Conservation (phyloP, 2,113 vertebrate genomes). For the Gambusia affinis region DNA sequence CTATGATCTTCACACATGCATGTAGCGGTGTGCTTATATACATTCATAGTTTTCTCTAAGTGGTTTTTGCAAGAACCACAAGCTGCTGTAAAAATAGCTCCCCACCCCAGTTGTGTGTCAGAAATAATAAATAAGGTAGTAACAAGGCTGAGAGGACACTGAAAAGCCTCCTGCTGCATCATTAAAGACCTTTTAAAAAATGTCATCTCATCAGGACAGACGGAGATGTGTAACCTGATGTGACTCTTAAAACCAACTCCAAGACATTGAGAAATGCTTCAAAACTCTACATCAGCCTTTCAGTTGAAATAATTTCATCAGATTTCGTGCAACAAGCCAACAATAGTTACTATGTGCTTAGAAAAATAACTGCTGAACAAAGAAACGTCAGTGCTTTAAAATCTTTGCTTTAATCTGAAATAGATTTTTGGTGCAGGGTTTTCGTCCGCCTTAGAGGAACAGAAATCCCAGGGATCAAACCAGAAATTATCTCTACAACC, state of each 20-base stretch:
- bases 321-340: background rate
- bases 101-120: constrained; percentile 18
- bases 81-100: constrained; percentile 15
- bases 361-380: background rate
- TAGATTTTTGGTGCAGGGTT: background rate
- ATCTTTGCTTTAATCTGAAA: background rate
- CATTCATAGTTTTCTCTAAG: constrained; percentile 29
- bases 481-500: too few relatives aligned
- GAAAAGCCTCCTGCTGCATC: constrained; percentile 23
- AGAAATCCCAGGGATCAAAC: too few relatives aligned
- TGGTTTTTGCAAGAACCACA: constrained; percentile 25
- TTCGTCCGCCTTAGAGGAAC: background rate
- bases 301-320: too few relatives aligned
- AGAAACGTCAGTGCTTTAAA: background rate
- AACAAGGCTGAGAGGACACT: constrained; percentile 5
- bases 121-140: constrained; percentile 35
- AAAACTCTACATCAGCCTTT: background rate
- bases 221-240: constrained; percentile 20
- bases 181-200: constrained; percentile 21
- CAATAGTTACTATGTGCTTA: background rate
- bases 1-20: background rate
- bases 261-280: background rate
- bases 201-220: constrained; percentile 15
- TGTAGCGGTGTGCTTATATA: background rate
- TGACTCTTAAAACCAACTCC: background rate